A percentile compares a stretch with the other conserved stretches of the same genome.
phyloP scores from a whole-genome alignment of 2,888 invertebrate genomes.

The Megamerina dolium region DNA sequence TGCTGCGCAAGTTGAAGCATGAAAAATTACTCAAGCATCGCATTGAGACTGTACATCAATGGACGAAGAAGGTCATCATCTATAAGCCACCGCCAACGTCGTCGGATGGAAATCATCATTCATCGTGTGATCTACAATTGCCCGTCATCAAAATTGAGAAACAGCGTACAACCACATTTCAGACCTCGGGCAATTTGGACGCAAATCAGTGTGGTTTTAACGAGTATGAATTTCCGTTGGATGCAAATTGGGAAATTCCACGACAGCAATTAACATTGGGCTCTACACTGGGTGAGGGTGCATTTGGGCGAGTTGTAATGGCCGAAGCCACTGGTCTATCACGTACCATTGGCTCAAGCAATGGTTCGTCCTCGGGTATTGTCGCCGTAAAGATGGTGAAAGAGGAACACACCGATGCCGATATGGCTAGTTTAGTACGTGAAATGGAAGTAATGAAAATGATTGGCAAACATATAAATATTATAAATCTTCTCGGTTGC shows the following conservation, averaged over 20 bases:
- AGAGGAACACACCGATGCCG: constrained; percentile 94
- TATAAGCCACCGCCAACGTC: constrained; percentile 66
- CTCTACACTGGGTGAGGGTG: constrained; percentile 89
- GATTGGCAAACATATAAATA: constrained; percentile 95
- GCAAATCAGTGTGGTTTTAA: constrained; percentile 65
- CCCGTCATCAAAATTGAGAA: constrained; percentile 90
- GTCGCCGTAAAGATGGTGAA: constrained; percentile 99
- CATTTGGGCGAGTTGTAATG: constrained; percentile 95
- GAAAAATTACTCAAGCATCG: constrained; percentile 76
- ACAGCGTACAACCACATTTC: constrained; percentile 67
- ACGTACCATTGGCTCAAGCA: constrained; percentile 17
- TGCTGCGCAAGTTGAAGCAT: constrained; percentile 63
- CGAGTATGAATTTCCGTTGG: constrained; percentile 93
- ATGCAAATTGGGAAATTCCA: constrained; percentile 91
- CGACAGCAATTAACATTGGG: constrained; percentile 72
- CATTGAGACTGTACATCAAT: constrained; percentile 79
- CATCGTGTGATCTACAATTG: constrained; percentile 53
- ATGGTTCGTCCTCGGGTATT: constrained; percentile 51
- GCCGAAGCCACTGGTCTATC: constrained; percentile 67
- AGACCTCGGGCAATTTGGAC: constrained; percentile 57
- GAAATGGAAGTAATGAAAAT: constrained; percentile 99
- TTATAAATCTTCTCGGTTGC: constrained; percentile 93
- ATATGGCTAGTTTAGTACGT: constrained; percentile 93
- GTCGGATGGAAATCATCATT: constrained; percentile 40
- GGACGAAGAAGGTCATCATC: constrained; percentile 86